Evolutionary conservation across 2,113 vertebrate species (phyloP).

Genomic region (Peromyscus californicus): DNA sequence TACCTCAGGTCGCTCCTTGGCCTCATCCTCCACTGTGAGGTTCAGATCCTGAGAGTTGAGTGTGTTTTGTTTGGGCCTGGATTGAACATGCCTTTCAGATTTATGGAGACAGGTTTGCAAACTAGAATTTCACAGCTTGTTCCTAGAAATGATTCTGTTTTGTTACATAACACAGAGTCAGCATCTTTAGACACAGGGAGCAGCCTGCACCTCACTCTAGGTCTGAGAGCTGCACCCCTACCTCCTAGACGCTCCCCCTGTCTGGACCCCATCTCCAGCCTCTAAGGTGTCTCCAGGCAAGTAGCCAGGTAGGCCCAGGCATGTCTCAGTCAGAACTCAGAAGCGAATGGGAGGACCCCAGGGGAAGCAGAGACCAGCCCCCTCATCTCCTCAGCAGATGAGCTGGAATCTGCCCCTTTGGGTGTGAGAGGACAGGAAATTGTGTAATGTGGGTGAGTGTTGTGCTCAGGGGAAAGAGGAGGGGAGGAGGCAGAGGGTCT

Average conservation of each 20-base stretch:
- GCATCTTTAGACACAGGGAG: background rate
- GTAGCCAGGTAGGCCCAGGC: too few relatives aligned
- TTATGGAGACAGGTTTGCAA: background rate
- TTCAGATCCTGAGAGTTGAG: background rate
- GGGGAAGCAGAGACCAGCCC: background rate
- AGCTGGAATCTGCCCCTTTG: background rate
- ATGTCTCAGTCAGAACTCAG: background rate
- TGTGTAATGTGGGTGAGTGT: too few relatives aligned
- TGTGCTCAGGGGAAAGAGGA: background rate
- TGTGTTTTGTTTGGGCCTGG: background rate
- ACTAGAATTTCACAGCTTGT: background rate
- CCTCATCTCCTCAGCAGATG: background rate
- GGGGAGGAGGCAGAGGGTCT: background rate
- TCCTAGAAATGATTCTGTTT: background rate
- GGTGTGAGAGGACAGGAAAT: background rate
- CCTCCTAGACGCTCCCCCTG: background rate
- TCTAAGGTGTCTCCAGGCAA: background rate
- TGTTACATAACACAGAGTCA: background rate
- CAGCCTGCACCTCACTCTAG: background rate
- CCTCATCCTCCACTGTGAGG: fast-evolving
- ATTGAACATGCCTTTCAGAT: background rate
- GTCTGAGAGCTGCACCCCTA: background rate
- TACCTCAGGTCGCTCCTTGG: background rate
- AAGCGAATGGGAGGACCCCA: background rate
- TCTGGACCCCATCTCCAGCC: background rate